Conservation (phyloP, 2,113 vertebrate genomes). For the Henicopernis longicauda region DNA sequence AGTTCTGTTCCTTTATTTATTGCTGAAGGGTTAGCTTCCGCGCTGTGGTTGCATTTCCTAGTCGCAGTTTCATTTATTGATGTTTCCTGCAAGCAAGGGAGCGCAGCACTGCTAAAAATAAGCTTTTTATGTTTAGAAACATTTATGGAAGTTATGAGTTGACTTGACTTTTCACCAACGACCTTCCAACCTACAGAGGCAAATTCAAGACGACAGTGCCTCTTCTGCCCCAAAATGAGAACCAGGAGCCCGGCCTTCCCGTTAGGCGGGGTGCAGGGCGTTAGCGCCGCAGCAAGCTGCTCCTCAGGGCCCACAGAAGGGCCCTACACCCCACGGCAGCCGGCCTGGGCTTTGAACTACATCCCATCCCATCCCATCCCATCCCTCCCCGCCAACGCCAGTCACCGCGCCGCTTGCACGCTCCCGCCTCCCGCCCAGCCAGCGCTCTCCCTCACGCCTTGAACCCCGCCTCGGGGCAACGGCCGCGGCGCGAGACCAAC, state of each 20-base stretch:
- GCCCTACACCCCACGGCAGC: accelerated
- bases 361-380: neutral
- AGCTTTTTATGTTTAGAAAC: neutral
- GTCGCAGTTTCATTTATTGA: neutral
- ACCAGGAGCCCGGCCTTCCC: neutral
- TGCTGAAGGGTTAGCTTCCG: neutral
- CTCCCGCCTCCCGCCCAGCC: neutral
- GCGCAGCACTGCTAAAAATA: neutral
- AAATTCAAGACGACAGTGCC: accelerated
- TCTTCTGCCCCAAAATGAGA: neutral
- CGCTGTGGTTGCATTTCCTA: neutral
- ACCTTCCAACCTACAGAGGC: neutral
- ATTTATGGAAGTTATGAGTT: accelerated
- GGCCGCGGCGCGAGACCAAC: neutral
- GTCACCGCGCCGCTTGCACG: neutral
- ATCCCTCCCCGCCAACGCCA: too few relatives aligned
- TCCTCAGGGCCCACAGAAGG: neutral
- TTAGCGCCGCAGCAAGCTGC: accelerated
- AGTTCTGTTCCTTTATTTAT: neutral
- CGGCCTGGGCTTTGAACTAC: neutral
- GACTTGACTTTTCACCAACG: neutral
- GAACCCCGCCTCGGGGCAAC: neutral
- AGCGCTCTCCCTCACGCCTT: neutral
- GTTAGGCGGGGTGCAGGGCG: neutral
- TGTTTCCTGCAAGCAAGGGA: neutral